Conservation (phyloP, 2,113 vertebrate species). For the Notothenia rossii region DNA sequence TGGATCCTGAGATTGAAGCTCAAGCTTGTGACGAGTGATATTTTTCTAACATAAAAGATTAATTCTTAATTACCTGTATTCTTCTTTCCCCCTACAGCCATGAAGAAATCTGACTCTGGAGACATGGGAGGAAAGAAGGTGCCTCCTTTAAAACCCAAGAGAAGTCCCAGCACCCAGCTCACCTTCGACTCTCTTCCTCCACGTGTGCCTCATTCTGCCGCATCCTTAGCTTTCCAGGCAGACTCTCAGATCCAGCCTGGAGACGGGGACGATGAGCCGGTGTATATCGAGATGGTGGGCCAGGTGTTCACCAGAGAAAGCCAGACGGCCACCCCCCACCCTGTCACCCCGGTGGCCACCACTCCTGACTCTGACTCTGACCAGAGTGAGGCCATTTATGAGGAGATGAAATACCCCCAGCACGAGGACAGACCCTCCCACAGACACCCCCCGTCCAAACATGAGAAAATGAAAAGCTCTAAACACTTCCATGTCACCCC, state of each 20-base stretch:
- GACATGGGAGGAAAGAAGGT: slow-evolving; percentile 86
- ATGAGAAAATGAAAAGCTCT: slow-evolving; percentile 80
- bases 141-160: slow-evolving; percentile 90
- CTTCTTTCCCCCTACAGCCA: slow-evolving; percentile 68
- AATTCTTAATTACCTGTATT: slow-evolving; percentile 20
- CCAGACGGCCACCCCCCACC: slow-evolving; percentile 81
- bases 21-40: no score
- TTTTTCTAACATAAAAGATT: not conserved
- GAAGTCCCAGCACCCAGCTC: slow-evolving; percentile 92
- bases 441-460: slow-evolving; percentile 76
- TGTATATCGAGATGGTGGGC: slow-evolving; percentile 96
- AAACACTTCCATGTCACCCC: slow-evolving; percentile 79
- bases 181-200: slow-evolving; percentile 83
- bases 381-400: slow-evolving; percentile 93
- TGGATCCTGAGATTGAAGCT: no score
- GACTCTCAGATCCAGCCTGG: slow-evolving; percentile 74
- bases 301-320: slow-evolving; percentile 87
- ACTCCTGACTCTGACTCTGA: slow-evolving; percentile 91
- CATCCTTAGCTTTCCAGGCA: slow-evolving; percentile 78
- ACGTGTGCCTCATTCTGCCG: slow-evolving; percentile 73
- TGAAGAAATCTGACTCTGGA: slow-evolving; percentile 89
- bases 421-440: slow-evolving; percentile 83
- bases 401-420: slow-evolving; percentile 93
- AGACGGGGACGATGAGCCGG: slow-evolving; percentile 88
- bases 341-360: slow-evolving; percentile 80